Percentiles rank a stretch among this genome's conserved stretches.
These are phyloP conservation scores for Phymanthus crucifer DNA, from an alignment of 92 coral and sea anemone species.

Conservation along the genomic window DNA sequence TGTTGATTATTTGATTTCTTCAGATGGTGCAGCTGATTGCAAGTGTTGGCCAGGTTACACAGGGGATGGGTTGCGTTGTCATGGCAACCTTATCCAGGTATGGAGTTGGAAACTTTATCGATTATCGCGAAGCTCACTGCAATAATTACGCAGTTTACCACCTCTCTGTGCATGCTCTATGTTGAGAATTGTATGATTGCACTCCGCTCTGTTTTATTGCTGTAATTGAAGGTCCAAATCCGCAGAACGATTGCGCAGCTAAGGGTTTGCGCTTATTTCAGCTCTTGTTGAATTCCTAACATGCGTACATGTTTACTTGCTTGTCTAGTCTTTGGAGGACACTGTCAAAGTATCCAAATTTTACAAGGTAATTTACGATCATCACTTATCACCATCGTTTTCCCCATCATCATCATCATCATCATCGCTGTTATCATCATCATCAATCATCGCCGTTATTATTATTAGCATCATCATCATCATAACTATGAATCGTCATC, in stretches of 20 bases:
- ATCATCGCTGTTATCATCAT: neutral
- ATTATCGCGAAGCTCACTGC: too few relatives aligned
- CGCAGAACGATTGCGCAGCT: too few relatives aligned
- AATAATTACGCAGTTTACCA: too few relatives aligned
- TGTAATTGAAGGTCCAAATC: too few relatives aligned
- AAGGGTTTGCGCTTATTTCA: too few relatives aligned
- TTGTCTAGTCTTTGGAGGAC: conserved; percentile 57
- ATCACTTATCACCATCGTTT: neutral
- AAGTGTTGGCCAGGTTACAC: conserved; percentile 64
- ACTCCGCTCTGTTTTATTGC: too few relatives aligned
- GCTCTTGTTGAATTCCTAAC: neutral
- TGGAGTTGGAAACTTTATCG: neutral
- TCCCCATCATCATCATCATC: neutral
- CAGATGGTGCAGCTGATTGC: conserved; percentile 60
- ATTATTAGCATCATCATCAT: neutral
- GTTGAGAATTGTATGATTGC: too few relatives aligned
- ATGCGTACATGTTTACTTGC: neutral
- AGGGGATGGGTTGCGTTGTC: conserved; percentile 75
- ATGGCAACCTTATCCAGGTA: conserved; percentile 75
- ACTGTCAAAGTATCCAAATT: conserved; percentile 58
- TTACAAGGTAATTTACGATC: conserved; percentile 60
- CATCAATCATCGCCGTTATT: neutral
- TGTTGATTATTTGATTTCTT: neutral
- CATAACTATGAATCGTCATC: neutral
- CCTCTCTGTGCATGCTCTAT: too few relatives aligned